Evolutionary conservation across 2,797 vertebrate species (phyloP).

Genomic region (Podarcis lilfordi): DNA sequence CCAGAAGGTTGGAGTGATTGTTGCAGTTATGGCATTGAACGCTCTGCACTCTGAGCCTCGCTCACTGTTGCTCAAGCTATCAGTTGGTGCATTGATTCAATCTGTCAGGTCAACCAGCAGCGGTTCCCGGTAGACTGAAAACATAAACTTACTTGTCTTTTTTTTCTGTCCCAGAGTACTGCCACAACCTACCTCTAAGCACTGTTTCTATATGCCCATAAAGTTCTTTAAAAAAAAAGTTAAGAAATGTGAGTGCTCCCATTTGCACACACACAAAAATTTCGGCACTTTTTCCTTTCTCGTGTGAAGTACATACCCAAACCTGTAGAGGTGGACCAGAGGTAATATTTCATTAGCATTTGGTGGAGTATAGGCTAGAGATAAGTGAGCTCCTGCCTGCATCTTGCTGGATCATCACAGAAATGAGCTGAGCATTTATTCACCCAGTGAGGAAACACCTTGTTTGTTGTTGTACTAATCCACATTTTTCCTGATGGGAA

Average conservation of each 20-base stretch:
- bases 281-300: not conserved
- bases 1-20: rapidly evolving
- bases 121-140: not conserved
- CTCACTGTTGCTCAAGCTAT: too few relatives aligned
- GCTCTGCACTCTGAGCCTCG: not conserved
- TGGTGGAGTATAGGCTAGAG: too few relatives aligned
- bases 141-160: rapidly evolving
- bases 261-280: not conserved
- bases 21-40: not conserved
- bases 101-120: conserved; percentile 22
- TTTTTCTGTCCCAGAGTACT: not conserved
- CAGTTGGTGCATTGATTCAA: not conserved
- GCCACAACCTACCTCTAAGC: not conserved
- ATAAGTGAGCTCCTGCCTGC: not conserved
- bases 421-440: not conserved
- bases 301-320: too few relatives aligned
- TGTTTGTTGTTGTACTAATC: too few relatives aligned
- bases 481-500: too few relatives aligned
- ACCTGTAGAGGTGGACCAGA: not conserved
- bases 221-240: too few relatives aligned
- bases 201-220: not conserved
- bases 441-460: too few relatives aligned
- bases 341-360: too few relatives aligned
- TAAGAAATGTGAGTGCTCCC: not conserved
- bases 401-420: not conserved